phyloP scores from a whole-genome alignment of 2,797 vertebrate genomes.

The Nyctibius grandis region DNA sequence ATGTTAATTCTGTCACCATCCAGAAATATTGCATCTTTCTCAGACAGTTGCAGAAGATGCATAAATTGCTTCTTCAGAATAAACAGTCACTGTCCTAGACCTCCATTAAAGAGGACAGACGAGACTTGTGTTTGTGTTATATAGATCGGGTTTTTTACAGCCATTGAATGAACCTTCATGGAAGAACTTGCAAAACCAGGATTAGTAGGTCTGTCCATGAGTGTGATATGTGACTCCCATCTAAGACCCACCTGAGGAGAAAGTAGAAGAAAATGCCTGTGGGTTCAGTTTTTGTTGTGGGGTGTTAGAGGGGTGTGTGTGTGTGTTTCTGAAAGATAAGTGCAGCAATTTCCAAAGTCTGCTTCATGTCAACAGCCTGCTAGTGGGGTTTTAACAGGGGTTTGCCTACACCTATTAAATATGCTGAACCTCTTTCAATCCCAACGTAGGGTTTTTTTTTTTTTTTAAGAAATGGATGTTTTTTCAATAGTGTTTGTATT shows the following conservation, averaged over 20 bases:
- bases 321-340: not conserved
- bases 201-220: not conserved
- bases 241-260: not conserved
- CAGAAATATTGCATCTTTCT: not conserved
- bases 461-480: not conserved
- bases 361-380: not conserved
- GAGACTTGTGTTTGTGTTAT: not conserved
- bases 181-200: not conserved
- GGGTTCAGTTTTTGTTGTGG: not conserved
- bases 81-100: not conserved
- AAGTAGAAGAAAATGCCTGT: not conserved
- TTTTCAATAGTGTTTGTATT: rapidly evolving
- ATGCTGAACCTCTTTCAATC: not conserved
- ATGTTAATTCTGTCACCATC: not conserved
- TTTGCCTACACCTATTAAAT: not conserved
- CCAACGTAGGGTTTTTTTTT: rapidly evolving
- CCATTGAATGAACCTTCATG: not conserved
- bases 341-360: not conserved
- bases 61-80: not conserved
- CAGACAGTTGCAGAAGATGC: not conserved
- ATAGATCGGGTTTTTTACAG: not conserved
- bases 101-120: not conserved
- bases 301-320: rapidly evolving
- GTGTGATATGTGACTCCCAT: not conserved
- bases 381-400: not conserved